Evolutionary conservation across 2,888 invertebrate genomes (phyloP).

Genomic region (Drosophila hawaiiensis): DNA sequence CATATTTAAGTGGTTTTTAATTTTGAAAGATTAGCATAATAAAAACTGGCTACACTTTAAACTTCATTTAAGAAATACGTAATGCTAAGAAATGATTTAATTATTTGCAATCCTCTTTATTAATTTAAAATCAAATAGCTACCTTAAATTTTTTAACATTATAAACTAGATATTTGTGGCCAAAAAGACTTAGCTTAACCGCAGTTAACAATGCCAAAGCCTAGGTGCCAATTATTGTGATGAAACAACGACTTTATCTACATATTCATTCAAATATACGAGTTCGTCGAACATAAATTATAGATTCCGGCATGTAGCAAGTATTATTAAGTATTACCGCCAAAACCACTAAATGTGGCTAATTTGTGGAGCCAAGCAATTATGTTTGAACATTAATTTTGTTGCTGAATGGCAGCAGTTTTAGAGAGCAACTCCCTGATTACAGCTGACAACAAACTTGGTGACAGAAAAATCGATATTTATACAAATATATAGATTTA

Average conservation of each 20-base stretch:
- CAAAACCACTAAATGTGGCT: constrained; percentile 41
- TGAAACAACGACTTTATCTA: constrained; percentile 42
- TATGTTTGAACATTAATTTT: constrained; percentile 19
- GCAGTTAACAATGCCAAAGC: constrained; percentile 11
- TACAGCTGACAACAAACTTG: constrained; percentile 5
- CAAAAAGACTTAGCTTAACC: not conserved
- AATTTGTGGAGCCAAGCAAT: constrained; percentile 52
- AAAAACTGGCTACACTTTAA: not conserved
- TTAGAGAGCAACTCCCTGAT: constrained; percentile 9
- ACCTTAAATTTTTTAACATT: not conserved
- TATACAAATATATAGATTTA: not conserved
- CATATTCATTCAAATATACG: constrained; percentile 58
- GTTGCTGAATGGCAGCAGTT: constrained; percentile 30
- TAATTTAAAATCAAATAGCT: not conserved
- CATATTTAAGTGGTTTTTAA: not conserved
- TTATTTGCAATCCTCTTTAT: not conserved
- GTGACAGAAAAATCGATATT: constrained; percentile 16
- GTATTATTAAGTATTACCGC: constrained; percentile 56
- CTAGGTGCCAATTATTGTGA: constrained; percentile 22
- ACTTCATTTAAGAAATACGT: not conserved
- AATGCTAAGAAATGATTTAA: not conserved
- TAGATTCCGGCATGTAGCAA: constrained; percentile 59
- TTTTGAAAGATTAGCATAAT: not conserved
- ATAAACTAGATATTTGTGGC: not conserved
- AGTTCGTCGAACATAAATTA: constrained; percentile 55